phyloP scores from a whole-genome alignment of 2,888 invertebrate genomes.

The Gasteruption jaculator region DNA sequence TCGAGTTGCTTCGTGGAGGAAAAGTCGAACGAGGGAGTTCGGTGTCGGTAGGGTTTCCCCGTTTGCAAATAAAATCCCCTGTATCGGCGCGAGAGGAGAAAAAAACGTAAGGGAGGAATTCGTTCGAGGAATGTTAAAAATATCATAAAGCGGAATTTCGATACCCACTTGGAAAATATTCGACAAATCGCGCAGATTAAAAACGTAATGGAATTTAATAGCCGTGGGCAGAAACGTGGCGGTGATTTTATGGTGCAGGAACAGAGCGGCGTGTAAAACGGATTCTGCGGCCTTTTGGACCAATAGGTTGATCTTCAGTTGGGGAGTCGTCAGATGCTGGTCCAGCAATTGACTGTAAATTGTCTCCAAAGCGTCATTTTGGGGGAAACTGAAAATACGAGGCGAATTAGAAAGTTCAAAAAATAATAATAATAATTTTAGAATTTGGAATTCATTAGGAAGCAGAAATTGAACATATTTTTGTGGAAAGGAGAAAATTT shows the following conservation, averaged over 20 bases:
- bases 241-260: slow-evolving; percentile 71
- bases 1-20: slow-evolving; percentile 85
- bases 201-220: slow-evolving; percentile 90
- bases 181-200: slow-evolving; percentile 87
- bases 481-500: neutral
- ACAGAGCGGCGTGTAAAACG: slow-evolving; percentile 69
- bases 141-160: slow-evolving; percentile 1
- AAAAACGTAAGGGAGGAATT: too few species aligned
- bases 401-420: slow-evolving; percentile 11
- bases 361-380: slow-evolving; percentile 72
- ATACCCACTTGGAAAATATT: slow-evolving; percentile 82
- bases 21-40: slow-evolving; percentile 73
- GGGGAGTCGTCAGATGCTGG: slow-evolving; percentile 67
- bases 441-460: neutral
- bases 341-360: slow-evolving; percentile 81
- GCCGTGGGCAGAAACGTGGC: slow-evolving; percentile 86
- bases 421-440: slow-evolving; percentile 4
- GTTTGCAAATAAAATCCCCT: slow-evolving; percentile 83
- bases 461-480: neutral
- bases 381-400: slow-evolving; percentile 73
- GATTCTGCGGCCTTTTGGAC: slow-evolving; percentile 60
- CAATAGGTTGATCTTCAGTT: slow-evolving; percentile 62
- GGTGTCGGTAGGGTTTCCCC: slow-evolving; percentile 69
- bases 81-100: too few species aligned
- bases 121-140: neutral